A percentile compares a stretch with the other conserved stretches of the same genome.
Evolutionary conservation across 1,140 invertebrate genomes (phyloP).

Genomic region (Plutomurus gul): DNA sequence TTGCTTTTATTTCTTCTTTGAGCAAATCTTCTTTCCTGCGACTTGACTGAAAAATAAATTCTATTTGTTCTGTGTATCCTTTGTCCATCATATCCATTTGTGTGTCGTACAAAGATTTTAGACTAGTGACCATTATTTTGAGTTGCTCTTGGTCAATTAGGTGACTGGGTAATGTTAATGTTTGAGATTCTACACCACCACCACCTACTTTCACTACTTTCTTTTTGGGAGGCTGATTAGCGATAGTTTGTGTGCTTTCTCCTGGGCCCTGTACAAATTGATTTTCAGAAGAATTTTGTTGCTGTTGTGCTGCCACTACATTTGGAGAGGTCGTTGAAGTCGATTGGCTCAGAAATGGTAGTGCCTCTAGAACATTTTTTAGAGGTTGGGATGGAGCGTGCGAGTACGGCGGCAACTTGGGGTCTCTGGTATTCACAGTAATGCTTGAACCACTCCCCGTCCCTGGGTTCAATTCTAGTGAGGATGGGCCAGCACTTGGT

Average conservation of each 20-base stretch:
- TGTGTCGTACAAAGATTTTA: slow-evolving; percentile 47
- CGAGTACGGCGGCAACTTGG: background rate
- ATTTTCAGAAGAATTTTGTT: background rate
- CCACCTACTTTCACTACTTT: background rate
- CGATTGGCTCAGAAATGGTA: background rate
- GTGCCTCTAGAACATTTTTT: background rate
- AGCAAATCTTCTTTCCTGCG: slow-evolving; percentile 49
- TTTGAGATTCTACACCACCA: background rate
- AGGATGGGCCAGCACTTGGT: background rate
- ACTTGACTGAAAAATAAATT: slow-evolving; percentile 37
- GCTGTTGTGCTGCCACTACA: background rate
- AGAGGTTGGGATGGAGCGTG: background rate
- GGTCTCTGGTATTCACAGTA: background rate
- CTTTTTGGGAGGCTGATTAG: background rate
- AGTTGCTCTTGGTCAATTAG: slow-evolving; percentile 51
- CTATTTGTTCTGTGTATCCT: slow-evolving; percentile 44
- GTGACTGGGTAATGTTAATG: slow-evolving; percentile 45
- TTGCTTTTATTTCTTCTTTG: slow-evolving; percentile 45
- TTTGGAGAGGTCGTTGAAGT: background rate
- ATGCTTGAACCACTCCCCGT: background rate
- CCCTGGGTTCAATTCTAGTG: background rate
- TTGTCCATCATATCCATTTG: slow-evolving; percentile 49
- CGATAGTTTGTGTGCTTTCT: background rate
- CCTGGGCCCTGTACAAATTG: background rate
- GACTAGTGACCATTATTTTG: slow-evolving; percentile 43